Base-by-base conservation (phyloP, 1,140 invertebrate species). In the Drosophila teissieri region DNA sequence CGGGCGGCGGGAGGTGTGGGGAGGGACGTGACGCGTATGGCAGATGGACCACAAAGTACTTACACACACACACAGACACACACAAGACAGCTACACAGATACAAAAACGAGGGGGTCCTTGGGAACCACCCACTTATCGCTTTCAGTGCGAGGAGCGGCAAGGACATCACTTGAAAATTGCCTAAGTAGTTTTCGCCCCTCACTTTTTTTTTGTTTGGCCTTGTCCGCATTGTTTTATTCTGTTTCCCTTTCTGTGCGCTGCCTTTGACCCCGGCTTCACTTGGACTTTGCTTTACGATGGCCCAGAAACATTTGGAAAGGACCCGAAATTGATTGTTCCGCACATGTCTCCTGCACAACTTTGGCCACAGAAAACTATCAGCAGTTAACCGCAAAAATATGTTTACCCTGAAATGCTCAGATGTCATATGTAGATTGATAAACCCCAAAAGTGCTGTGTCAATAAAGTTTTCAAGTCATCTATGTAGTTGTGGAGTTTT, bases 131-230 rank as follows among this genome's bases (percentile, higher is more conserved):
- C 70, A 78, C 82, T 88, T 88, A 83, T 78, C 78, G 80, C 46
- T 60, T 44, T 34, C 61, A 53, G 48, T 53, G 31, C 17, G 37
- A 48, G 44, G 39, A 62, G 27, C 3, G 17, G 57, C 64, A 78
- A 86, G 83, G 76, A 89, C 83, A 89, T 89, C 84, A 89, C 80
- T 88, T 88, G 84, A 88, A 88, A 89, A 89, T 88, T 89, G 84
- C 84, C 84, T 88, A 89, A 86, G 78, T 85, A 86, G 82, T 88
- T 86, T 88, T 49, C 65, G 51, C 51, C 72, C 27, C 56, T 39
- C 61, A 24, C 4, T 7, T 42, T 19, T 11, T 42, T 17, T 54
- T 72, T 62, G 1, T 19, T 44, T 44, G 48, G 64, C 54, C 42
- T 63, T 49, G 48, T 51, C 44, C 48, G 39, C 48, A 45, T 49